Base-by-base conservation (phyloP, 2,888 invertebrate genomes). In the Orthonevra nobilis region DNA sequence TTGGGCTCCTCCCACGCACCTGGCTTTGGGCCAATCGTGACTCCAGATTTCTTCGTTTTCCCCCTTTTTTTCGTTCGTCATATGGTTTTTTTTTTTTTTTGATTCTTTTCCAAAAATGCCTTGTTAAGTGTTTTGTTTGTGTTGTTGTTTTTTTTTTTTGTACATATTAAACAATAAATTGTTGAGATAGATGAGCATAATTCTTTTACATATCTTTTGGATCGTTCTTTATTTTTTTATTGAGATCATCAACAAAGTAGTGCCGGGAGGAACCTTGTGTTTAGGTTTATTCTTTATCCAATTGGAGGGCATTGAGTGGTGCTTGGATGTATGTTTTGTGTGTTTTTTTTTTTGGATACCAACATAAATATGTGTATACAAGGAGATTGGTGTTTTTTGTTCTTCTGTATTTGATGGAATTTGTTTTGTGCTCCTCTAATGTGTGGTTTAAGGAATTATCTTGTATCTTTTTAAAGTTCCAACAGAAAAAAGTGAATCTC, bases 1-100 rank as follows among this genome's bases (percentile, higher is more conserved):
- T 63, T 68, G 48, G 61, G 38, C 74, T 75, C 74, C 74, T 68
- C 74, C 74, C 61, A 75, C 61, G 69, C 69, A 61, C 32, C 26
- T 14, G 32, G 61, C 36, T 46, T 46, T 48, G 42, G 50, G 20
- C 74, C 74, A 75, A 75, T 75, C 61, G 69, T 48, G 5, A 4
- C 40, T 56, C 28, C 48, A 38, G 40, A 42, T 52, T 68, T 38
- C 28, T 60, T 30, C 6, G 34, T 42, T 30, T 58, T 58, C 46
- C 68, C 48, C 52, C 32, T 61, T 75, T 40, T 54, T n/a, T n/a
- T n/a, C n/a, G n/a, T n/a, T n/a, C n/a, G n/a, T n/a, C n/a, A n/a
- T n/a, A n/a, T n/a, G n/a, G n/a, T n/a, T n/a, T n/a, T n/a, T 44
- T 15, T 12, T 5, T 20, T 42, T 64, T 30, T 61, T 20, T 38